Conservation (phyloP, 30 jellyfish, hydroid and myxozoan species). For the Clytia hemisphaerica region DNA sequence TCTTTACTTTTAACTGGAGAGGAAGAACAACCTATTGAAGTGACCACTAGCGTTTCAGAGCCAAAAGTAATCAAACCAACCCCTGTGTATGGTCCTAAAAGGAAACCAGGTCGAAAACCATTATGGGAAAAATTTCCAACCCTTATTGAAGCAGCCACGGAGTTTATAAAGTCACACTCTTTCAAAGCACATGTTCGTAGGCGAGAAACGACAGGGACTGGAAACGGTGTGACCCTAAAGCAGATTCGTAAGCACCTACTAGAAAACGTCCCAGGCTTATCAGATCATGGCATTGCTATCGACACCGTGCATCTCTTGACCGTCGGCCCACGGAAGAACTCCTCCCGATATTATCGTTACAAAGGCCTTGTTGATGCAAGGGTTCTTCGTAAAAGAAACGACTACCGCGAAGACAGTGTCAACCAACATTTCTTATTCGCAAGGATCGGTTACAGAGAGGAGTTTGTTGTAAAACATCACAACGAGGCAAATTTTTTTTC, state of each 20-base stretch:
- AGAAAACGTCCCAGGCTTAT: slow-evolving; percentile 4
- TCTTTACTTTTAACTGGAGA: slow-evolving; percentile 3
- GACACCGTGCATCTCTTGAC: slow-evolving; percentile 14
- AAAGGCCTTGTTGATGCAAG: slow-evolving; percentile 18
- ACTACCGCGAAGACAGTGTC: slow-evolving; percentile 24
- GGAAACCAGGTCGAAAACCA: slow-evolving; percentile 11
- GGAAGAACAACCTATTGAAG: too few species aligned
- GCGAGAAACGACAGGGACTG: slow-evolving; percentile 19
- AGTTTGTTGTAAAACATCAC: neutral
- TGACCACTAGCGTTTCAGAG: neutral
- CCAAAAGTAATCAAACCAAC: neutral
- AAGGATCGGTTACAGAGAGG: slow-evolving; percentile 22
- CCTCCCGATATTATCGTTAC: neutral
- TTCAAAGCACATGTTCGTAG: slow-evolving; percentile 15
- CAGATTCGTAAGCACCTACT: slow-evolving; percentile 9
- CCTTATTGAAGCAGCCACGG: slow-evolving; percentile 8
- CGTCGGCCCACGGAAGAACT: slow-evolving; percentile 7
- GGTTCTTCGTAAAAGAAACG: slow-evolving; percentile 16
- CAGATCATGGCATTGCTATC: slow-evolving; percentile 1
- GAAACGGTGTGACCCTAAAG: neutral
- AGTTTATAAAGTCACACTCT: slow-evolving; percentile 14
- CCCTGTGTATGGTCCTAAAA: slow-evolving; percentile 16
- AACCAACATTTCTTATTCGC: slow-evolving; percentile 35
- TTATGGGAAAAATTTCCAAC: slow-evolving; percentile 9
- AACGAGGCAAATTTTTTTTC: slow-evolving; percentile 15